phyloP scores from a whole-genome alignment of 1,140 invertebrate species.

The Bombus ignitus region DNA sequence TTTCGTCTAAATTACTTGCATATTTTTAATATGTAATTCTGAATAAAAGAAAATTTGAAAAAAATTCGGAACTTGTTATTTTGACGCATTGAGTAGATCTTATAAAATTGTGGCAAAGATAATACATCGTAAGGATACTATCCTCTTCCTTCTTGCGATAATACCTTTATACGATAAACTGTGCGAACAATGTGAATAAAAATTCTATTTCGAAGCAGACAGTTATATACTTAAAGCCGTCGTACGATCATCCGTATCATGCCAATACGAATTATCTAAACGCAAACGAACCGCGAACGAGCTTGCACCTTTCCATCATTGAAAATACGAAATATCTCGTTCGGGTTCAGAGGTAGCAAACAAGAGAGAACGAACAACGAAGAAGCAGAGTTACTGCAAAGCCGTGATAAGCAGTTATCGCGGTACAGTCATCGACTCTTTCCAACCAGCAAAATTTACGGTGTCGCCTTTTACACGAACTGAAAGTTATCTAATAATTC shows the following conservation, averaged over 20 bases:
- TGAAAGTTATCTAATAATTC: constrained; percentile 18
- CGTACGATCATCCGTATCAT: too few relatives aligned
- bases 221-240: neutral
- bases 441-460: neutral
- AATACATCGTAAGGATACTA: too few relatives aligned
- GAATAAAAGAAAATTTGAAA: too few relatives aligned
- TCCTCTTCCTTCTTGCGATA: too few relatives aligned
- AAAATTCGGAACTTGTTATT: too few relatives aligned
- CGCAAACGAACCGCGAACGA: too few relatives aligned
- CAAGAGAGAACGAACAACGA: neutral
- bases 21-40: too few relatives aligned
- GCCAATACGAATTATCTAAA: neutral
- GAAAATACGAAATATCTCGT: neutral
- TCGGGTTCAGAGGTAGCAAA: neutral
- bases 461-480: neutral
- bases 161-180: neutral
- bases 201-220: neutral
- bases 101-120: too few relatives aligned
- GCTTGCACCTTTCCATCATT: neutral
- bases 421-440: neutral
- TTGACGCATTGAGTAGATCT: too few relatives aligned
- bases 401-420: constrained; percentile 19
- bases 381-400: neutral
- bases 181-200: neutral
- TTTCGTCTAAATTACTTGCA: too few relatives aligned